phyloP scores from a whole-genome alignment of 2,888 invertebrate genomes.

The Euplagia quadripunctaria region DNA sequence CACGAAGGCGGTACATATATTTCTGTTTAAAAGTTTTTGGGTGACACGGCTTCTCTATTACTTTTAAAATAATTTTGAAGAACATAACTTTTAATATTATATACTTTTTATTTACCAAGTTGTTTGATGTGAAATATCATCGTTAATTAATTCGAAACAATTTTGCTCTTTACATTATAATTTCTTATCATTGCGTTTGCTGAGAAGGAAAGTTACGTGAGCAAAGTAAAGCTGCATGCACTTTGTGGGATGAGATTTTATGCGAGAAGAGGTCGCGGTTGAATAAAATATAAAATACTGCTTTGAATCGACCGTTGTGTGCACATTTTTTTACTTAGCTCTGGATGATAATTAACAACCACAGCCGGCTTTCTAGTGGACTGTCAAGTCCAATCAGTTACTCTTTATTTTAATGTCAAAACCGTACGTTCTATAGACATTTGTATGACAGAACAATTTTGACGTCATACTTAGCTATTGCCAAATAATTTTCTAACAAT shows the following conservation, averaged over 20 bases:
- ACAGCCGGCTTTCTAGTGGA: no score
- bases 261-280: no score
- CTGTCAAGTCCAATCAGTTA: no score
- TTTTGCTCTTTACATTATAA: slow-evolving; percentile 36
- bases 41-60: slow-evolving; percentile 55
- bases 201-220: not conserved
- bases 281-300: no score
- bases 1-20: slow-evolving; percentile 57
- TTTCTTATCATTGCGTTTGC: slow-evolving; percentile 15
- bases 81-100: slow-evolving; percentile 44
- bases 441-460: no score
- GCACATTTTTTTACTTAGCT: no score
- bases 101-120: slow-evolving; percentile 42
- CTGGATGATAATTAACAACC: no score
- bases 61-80: slow-evolving; percentile 39
- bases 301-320: no score
- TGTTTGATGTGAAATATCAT: slow-evolving; percentile 51
- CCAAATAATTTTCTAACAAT: no score
- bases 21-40: slow-evolving; percentile 54
- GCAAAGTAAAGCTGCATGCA: not conserved
- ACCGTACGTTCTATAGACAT: no score
- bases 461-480: no score
- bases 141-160: slow-evolving; percentile 46
- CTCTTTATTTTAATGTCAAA: no score
- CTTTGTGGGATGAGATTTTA: not conserved